A percentile compares a stretch with the other conserved stretches of the same genome.
These are phyloP conservation scores for Mantis religiosa DNA, from an alignment of 2,888 invertebrate species.

Conservation along the genomic window DNA sequence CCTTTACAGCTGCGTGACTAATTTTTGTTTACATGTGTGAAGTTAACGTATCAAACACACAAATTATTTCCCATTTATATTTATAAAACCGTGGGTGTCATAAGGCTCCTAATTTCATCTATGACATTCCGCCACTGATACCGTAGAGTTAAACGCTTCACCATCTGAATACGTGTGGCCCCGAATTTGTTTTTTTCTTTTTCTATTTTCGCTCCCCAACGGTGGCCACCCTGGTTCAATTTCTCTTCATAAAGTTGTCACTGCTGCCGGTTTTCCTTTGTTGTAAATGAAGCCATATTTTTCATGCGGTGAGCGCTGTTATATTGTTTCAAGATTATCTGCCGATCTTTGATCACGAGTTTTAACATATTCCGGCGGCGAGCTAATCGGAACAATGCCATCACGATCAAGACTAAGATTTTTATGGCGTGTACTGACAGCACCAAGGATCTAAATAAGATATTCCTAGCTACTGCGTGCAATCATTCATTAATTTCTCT, in stretches of 20 bases:
- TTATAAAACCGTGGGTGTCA: too few species aligned
- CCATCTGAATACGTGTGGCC: neutral
- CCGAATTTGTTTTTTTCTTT: neutral
- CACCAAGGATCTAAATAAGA: neutral
- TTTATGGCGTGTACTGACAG: neutral
- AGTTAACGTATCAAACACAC: too few species aligned
- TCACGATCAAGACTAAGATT: neutral
- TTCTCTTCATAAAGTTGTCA: slow-evolving; percentile 7
- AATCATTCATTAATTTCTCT: too few species aligned
- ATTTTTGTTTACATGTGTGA: too few species aligned
- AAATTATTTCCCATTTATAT: too few species aligned
- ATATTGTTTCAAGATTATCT: neutral
- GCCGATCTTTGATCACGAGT: neutral
- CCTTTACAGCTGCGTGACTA: too few species aligned
- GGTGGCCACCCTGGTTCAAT: neutral
- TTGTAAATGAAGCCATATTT: slow-evolving; percentile 5
- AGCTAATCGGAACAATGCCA: neutral
- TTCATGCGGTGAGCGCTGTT: neutral
- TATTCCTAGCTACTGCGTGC: neutral
- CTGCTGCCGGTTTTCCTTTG: neutral
- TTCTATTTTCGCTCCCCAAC: neutral
- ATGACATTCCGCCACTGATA: neutral
- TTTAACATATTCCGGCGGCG: neutral
- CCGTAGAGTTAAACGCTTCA: neutral
- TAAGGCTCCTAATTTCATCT: too few species aligned